Percentiles rank a stretch among this genome's conserved stretches.
These are phyloP conservation scores for Takifugu ocellatus DNA, from an alignment of 2,797 vertebrate genomes.

Conservation along the genomic window DNA sequence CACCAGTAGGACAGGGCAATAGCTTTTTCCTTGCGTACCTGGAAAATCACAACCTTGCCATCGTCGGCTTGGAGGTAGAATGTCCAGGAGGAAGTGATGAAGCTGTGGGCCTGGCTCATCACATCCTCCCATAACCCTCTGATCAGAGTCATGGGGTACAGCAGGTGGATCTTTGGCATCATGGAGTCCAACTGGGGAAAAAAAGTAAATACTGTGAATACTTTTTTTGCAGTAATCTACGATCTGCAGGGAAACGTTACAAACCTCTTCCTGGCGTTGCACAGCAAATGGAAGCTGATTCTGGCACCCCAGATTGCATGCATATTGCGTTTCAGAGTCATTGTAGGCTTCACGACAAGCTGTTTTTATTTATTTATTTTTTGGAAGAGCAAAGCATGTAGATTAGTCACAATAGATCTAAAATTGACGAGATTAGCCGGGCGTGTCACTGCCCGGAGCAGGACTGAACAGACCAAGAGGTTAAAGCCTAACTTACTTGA, in stretches of 20 bases:
- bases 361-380: slow-evolving; percentile 55
- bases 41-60: slow-evolving; percentile 94
- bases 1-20: neutral
- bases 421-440: no score
- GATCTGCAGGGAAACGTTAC: neutral
- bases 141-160: slow-evolving; percentile 90
- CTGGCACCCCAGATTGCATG: slow-evolving; percentile 94
- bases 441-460: neutral
- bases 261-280: slow-evolving; percentile 87
- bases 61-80: slow-evolving; percentile 98
- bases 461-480: neutral
- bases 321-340: slow-evolving; percentile 88
- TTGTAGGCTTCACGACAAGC: slow-evolving; percentile 93
- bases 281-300: slow-evolving; percentile 93
- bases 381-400: slow-evolving; percentile 13
- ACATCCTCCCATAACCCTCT: slow-evolving; percentile 92
- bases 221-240: neutral
- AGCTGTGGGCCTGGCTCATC: slow-evolving; percentile 93
- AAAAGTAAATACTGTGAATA: neutral
- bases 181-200: slow-evolving; percentile 84
- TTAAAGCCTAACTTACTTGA: slow-evolving; percentile 80
- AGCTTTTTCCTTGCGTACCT: slow-evolving; percentile 71
- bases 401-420: neutral
- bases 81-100: slow-evolving; percentile 94
- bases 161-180: slow-evolving; percentile 93